A percentile compares a stretch with the other conserved stretches of the same genome.
Evolutionary conservation across 2,113 vertebrate genomes (phyloP).

Genomic region (Gila orcuttii): DNA sequence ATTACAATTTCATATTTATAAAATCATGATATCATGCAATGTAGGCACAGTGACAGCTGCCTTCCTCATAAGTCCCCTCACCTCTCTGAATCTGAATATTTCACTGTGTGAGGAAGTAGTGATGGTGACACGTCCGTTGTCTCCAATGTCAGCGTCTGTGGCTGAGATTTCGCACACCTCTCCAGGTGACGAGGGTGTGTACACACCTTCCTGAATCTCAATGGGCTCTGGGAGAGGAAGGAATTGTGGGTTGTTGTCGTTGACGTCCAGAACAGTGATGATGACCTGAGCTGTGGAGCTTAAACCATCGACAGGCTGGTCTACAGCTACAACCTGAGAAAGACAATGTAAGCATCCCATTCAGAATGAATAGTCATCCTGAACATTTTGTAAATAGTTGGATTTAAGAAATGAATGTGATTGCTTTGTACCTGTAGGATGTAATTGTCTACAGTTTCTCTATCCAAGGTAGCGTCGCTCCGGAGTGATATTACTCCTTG

Average conservation of each 20-base stretch:
- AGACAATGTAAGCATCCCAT: neutral
- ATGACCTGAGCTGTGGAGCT: slow-evolving; percentile 73
- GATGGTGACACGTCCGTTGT: slow-evolving; percentile 71
- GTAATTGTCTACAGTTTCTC: slow-evolving; percentile 74
- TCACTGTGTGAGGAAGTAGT: slow-evolving; percentile 63
- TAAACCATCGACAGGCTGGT: slow-evolving; percentile 65
- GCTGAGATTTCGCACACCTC: slow-evolving; percentile 61
- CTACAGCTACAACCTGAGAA: slow-evolving; percentile 77
- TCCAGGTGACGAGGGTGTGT: slow-evolving; percentile 40
- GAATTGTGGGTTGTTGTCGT: slow-evolving; percentile 70
- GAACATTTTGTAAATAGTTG: neutral
- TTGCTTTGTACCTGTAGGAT: slow-evolving; percentile 70
- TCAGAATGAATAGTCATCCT: neutral
- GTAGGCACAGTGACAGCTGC: too few relatives aligned
- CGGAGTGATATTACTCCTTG: slow-evolving; percentile 74
- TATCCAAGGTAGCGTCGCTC: slow-evolving; percentile 72
- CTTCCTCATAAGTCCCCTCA: too few relatives aligned
- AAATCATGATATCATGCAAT: too few relatives aligned
- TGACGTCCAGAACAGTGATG: slow-evolving; percentile 70
- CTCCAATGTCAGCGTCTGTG: slow-evolving; percentile 74
- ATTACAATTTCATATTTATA: neutral
- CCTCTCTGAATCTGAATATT: slow-evolving; percentile 64
- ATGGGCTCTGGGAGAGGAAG: slow-evolving; percentile 66
- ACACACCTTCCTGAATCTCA: slow-evolving; percentile 66
- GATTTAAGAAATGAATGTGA: neutral